Percentiles rank a stretch among this genome's conserved stretches.
These are phyloP conservation scores for Eubasilissa regina DNA, from an alignment of 1,140 invertebrate genomes.

Conservation along the genomic window DNA sequence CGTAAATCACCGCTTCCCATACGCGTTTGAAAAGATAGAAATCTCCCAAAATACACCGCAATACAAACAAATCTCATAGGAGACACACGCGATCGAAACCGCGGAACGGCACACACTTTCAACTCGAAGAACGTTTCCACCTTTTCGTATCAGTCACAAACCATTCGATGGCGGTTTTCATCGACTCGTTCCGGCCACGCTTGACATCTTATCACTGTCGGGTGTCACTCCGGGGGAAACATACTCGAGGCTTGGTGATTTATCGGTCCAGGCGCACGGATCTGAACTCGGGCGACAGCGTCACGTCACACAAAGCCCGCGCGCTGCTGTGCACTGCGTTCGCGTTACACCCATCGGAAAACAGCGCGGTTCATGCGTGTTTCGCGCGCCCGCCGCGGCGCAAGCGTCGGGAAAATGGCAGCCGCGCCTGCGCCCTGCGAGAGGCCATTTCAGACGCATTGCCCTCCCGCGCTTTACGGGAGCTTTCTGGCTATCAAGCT, in stretches of 20 bases:
- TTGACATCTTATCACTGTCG: conserved; percentile 15
- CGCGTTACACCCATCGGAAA: conserved; percentile 52
- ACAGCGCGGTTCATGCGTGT: conserved; percentile 52
- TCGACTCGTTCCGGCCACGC: background rate
- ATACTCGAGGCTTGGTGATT: conserved; percentile 57
- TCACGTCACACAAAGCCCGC: conserved; percentile 62
- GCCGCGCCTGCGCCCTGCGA: conserved; percentile 30
- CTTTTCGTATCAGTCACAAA: background rate
- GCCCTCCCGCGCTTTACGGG: conserved; percentile 10
- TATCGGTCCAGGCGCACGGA: background rate
- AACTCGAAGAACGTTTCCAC: background rate
- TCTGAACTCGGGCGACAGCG: background rate
- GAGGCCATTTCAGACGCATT: conserved; percentile 2
- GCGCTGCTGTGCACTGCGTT: conserved; percentile 61
- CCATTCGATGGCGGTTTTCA: background rate
- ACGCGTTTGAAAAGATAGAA: conserved; percentile 18
- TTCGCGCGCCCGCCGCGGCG: conserved; percentile 43
- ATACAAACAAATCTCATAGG: conserved; percentile 43
- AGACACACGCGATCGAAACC: conserved; percentile 36
- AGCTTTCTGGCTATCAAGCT: background rate
- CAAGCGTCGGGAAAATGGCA: conserved; percentile 38
- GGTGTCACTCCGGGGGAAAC: conserved; percentile 47
- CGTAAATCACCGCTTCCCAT: conserved; percentile 16
- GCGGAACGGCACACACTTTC: conserved; percentile 17
- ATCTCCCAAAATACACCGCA: conserved; percentile 43